Conservation (phyloP, 2,797 vertebrate species). For the Alosa sapidissima region DNA sequence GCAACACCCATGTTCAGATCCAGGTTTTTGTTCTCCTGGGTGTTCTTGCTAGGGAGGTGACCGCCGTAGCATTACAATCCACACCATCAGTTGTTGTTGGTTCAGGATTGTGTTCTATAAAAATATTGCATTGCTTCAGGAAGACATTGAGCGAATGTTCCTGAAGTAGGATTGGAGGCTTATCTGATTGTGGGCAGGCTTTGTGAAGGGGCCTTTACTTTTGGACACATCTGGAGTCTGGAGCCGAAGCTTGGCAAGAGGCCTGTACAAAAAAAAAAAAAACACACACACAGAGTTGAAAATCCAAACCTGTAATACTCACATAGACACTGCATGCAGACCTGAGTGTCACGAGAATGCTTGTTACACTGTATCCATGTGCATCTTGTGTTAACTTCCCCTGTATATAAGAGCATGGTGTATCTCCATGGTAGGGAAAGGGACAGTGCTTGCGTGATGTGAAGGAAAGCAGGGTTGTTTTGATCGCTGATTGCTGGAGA, state of each 20-base stretch:
- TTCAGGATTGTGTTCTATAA: neutral
- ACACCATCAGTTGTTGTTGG: neutral
- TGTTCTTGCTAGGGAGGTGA: neutral
- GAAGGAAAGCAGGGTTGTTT: neutral
- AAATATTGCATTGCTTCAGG: neutral
- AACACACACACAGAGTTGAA: neutral
- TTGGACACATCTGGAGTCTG: neutral
- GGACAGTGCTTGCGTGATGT: neutral
- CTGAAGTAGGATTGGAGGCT: neutral
- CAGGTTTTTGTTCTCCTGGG: neutral
- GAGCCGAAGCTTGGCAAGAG: neutral
- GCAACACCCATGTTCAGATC: neutral
- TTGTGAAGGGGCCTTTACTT: neutral
- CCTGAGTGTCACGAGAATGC: constrained; percentile 45
- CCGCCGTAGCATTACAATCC: neutral
- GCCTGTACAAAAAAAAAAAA: neutral
- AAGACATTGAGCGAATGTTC: neutral
- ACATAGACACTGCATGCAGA: constrained; percentile 51
- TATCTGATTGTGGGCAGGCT: neutral
- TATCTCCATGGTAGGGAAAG: constrained; percentile 15
- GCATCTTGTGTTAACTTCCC: constrained; percentile 42
- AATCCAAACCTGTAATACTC: constrained; percentile 25
- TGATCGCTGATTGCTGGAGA: neutral
- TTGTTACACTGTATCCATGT: constrained; percentile 49
- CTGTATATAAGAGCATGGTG: constrained; percentile 38